Base-by-base conservation (phyloP, 2,113 vertebrate species). In the Coptodon rendalli region DNA sequence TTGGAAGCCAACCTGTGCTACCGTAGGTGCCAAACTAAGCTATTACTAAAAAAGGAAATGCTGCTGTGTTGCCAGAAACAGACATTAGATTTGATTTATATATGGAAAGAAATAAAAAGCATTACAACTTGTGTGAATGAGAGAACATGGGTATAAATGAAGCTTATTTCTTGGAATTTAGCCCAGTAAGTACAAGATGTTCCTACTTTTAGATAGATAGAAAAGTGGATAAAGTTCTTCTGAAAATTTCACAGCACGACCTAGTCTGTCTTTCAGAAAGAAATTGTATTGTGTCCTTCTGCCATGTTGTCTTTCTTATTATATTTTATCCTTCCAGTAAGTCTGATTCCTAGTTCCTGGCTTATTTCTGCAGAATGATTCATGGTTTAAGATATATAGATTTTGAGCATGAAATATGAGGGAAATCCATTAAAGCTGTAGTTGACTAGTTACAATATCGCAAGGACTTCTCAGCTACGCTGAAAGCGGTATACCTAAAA, bases 361-460 rank as follows among this genome's bases (percentile, higher is more conserved):
- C 88, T 93, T 91, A 91, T 85, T 93, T 66, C 61, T 85, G 84
- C 84, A 71, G n/a, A 71, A 87, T 91, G 88, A 93, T 81, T 91
- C 88, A 90, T 85, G 71, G 84, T 78, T 88, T 91, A 90, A 92
- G 84, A 81, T 57, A 40, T 90, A 83, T 87, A 88, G 91, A 92
- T 92, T 88, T 84, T 4, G 4, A 84, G 82, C 59, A 80, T 86
- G 83, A 84, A 88, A 86, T 85, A 87, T 57, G 63, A 84, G 6
- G 71, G 71, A 73, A 87, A 84, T 17, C 76, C 29, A 84, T 82
- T 89, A 80, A 89, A 82, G 81, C 66, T n/a, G 31, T 56, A 84
- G 83, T 86, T 88, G 81, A 87, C 54, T 81, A 22, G 84, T 76
- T 84, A 81, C 53, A 89, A 87, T 73, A 63, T 80, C 29, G 24